A percentile compares a stretch with the other conserved stretches of the same genome.
Evolutionary conservation across 2,888 invertebrate genomes (phyloP).

Genomic region (Hydriomena furcata): DNA sequence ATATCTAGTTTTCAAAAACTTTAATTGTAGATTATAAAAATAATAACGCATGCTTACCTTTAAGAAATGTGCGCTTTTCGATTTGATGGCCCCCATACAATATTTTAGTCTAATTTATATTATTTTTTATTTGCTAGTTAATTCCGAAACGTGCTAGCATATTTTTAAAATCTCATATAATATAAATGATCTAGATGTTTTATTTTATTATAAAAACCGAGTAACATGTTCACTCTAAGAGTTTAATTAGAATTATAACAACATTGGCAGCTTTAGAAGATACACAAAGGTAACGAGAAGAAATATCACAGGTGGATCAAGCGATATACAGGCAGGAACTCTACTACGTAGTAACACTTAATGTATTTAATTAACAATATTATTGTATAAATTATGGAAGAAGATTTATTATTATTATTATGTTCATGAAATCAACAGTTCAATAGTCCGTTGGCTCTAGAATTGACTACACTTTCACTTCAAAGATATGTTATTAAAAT

Average conservation of each 20-base stretch:
- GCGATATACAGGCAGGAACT: slow-evolving; percentile 80
- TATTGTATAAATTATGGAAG: slow-evolving; percentile 51
- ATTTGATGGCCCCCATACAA: slow-evolving; percentile 79
- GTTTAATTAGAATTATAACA: slow-evolving; percentile 50
- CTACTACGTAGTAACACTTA: slow-evolving; percentile 61
- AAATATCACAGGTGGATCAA: slow-evolving; percentile 79
- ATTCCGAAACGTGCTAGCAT: too few species aligned
- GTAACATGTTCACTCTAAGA: slow-evolving; percentile 63
- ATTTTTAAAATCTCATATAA: too few species aligned
- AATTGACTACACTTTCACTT: slow-evolving; percentile 74
- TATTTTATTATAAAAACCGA: slow-evolving; percentile 40
- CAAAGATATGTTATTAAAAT: slow-evolving; percentile 64
- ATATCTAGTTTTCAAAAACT: too few species aligned
- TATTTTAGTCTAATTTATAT: slow-evolving; percentile 43
- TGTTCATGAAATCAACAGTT: slow-evolving; percentile 53
- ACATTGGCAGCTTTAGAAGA: slow-evolving; percentile 63
- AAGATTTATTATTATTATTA: slow-evolving; percentile 42
- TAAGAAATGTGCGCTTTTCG: slow-evolving; percentile 65
- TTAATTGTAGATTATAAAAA: background rate
- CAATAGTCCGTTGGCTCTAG: slow-evolving; percentile 60
- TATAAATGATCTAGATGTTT: background rate
- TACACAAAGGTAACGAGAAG: slow-evolving; percentile 55
- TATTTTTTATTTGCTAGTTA: background rate
- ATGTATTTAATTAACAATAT: slow-evolving; percentile 47
- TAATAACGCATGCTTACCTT: slow-evolving; percentile 54